A percentile compares a stretch with the other conserved stretches of the same genome.
These are phyloP conservation scores for Eciton burchellii DNA, from an alignment of 1,140 invertebrate species.

Conservation along the genomic window DNA sequence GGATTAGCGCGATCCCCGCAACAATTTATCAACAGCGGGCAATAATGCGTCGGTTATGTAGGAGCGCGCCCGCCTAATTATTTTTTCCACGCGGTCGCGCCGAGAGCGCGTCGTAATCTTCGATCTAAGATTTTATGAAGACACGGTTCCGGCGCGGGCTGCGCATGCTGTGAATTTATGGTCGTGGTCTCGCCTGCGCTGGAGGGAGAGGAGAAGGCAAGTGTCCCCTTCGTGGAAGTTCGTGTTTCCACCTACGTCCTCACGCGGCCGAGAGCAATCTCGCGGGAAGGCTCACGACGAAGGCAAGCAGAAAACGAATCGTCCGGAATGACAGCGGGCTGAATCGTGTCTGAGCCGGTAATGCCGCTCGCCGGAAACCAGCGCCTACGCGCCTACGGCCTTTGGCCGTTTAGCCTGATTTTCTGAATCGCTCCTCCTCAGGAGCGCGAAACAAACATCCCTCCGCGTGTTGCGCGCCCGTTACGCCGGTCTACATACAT, in stretches of 20 bases:
- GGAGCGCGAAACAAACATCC: neutral
- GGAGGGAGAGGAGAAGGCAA: constrained; percentile 52
- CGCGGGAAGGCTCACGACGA: constrained; percentile 5
- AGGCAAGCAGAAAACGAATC: constrained; percentile 68
- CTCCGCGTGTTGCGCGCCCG: neutral
- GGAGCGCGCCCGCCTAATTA: constrained; percentile 62
- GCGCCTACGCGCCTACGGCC: constrained; percentile 65
- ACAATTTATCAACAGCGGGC: constrained; percentile 65
- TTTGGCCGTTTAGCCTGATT: constrained; percentile 22
- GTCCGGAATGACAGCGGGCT: constrained; percentile 68
- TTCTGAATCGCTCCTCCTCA: constrained; percentile 32
- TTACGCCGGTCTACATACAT: neutral
- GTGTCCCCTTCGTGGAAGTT: constrained; percentile 64
- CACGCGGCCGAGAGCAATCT: constrained; percentile 27
- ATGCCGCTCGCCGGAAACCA: constrained; percentile 54
- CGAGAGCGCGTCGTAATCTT: constrained; percentile 65
- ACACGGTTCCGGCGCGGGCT: constrained; percentile 63
- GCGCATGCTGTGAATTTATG: constrained; percentile 77
- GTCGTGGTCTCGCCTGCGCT: constrained; percentile 61
- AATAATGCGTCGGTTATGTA: constrained; percentile 31
- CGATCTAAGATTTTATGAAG: constrained; percentile 76
- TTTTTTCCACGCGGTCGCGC: constrained; percentile 63
- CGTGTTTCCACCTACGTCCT: constrained; percentile 74
- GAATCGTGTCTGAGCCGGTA: constrained; percentile 61
- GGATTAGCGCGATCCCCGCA: constrained; percentile 31